A percentile compares a stretch with the other conserved stretches of the same genome.
Conservation (phyloP, 2,888 invertebrate genomes). For the Nemotelus pantherinus region DNA sequence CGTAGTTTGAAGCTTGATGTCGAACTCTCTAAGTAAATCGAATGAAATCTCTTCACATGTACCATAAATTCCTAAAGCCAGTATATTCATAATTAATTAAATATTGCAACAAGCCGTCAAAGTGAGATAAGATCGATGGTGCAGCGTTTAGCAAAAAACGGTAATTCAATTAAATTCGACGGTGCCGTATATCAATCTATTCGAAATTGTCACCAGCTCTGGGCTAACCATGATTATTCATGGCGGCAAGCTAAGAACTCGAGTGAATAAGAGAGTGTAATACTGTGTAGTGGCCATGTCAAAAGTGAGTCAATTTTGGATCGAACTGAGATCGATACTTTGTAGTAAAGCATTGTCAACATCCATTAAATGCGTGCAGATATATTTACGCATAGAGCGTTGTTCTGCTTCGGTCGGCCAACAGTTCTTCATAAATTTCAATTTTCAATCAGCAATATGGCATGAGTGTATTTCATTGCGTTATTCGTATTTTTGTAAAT, state of each 20-base stretch:
- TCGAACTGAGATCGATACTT: not conserved
- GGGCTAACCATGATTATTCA: slow-evolving; percentile 27
- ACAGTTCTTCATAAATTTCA: slow-evolving; percentile 18
- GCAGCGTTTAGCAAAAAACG: not conserved
- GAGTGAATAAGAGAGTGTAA: too few relatives aligned
- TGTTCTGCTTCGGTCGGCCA: slow-evolving; percentile 31
- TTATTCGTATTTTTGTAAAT: slow-evolving; percentile 29
- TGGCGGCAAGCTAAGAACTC: not conserved
- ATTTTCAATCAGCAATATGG: slow-evolving; percentile 6
- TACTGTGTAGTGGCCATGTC: too few relatives aligned
- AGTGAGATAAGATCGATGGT: not conserved
- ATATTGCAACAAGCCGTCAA: not conserved
- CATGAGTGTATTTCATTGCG: not conserved
- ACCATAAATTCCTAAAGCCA: not conserved
- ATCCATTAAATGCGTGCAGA: slow-evolving; percentile 23
- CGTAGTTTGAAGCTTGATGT: too few relatives aligned
- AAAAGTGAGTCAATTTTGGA: not conserved
- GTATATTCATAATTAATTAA: slow-evolving; percentile 11
- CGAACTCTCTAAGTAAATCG: not conserved
- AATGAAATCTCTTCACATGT: not conserved
- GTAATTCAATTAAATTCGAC: slow-evolving; percentile 34
- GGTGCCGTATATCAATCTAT: slow-evolving; percentile 31
- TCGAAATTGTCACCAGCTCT: slow-evolving; percentile 20
- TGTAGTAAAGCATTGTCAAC: slow-evolving; percentile 22
- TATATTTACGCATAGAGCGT: not conserved